A percentile compares a stretch with the other conserved stretches of the same genome.
Evolutionary conservation across 2,113 vertebrate genomes (phyloP).

Genomic region (Narcine bancroftii): DNA sequence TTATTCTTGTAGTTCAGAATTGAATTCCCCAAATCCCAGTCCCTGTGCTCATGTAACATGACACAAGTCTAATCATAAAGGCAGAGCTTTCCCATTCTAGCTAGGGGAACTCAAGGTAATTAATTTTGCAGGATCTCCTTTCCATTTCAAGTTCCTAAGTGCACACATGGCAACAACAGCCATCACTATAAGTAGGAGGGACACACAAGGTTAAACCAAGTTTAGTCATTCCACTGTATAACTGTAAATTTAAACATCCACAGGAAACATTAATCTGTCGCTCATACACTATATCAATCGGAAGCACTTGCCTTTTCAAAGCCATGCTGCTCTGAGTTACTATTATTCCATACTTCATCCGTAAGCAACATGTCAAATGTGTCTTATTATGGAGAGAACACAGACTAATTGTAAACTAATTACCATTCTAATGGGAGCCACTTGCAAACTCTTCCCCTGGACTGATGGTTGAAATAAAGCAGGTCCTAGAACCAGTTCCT

Average conservation of each 20-base stretch:
- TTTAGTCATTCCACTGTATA: background rate
- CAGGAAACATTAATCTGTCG: slow-evolving; percentile 22
- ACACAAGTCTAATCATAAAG: background rate
- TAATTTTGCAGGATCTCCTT: background rate
- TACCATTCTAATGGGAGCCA: background rate
- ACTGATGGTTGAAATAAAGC: background rate
- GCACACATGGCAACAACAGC: background rate
- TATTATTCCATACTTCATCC: slow-evolving; percentile 12
- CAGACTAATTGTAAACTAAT: slow-evolving; percentile 26
- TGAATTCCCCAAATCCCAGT: background rate
- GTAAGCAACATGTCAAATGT: slow-evolving; percentile 17
- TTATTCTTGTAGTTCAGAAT: background rate
- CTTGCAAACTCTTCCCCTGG: background rate
- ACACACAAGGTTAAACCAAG: slow-evolving; percentile 6
- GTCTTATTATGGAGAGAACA: background rate
- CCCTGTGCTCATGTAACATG: background rate
- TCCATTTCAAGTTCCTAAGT: background rate
- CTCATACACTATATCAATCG: background rate
- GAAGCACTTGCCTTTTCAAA: slow-evolving; percentile 12
- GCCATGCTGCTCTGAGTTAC: background rate
- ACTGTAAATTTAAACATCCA: slow-evolving; percentile 2
- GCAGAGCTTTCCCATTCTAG: background rate
- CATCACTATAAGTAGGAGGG: background rate
- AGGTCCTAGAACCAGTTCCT: background rate
- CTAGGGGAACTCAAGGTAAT: background rate